Evolutionary conservation across 1,140 invertebrate species (phyloP), one percentile per base, ranked within the genome.

Genomic region (Battus philenor): DNA sequence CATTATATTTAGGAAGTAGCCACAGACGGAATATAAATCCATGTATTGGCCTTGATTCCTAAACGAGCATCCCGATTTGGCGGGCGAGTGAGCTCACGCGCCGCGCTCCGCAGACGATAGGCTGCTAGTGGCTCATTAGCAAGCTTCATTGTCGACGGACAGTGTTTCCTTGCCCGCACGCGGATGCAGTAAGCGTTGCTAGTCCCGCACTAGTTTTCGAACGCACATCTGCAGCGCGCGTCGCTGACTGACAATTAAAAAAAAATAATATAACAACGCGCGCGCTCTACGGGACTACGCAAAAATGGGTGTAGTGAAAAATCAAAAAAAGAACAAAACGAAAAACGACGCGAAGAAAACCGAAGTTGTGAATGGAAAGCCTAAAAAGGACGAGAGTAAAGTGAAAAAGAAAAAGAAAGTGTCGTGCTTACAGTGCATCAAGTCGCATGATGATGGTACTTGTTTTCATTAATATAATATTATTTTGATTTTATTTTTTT

Each of bases 351-450:
- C 63, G 33, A 50, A 61, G 45, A 77, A 73, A 59, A 65, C 53
- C 39, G 53, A 68, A 15, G 34, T 65, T 16, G 58, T 56, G 26
- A 78, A 78, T 39, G 72, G 66, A 10, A 80, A 84, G 63, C 39
- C 59, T 11, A 78, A 74, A 50, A 72, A 68, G 32, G 68, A 77
- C 54, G 62, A 72, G 24, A 68, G 47, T 24, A 82, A 82, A 81
- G 74, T 77, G 74, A 85, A 80, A 70, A 85, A 85, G 70, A 85
- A 82, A 73, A 85, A 74, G 54, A 66, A 62, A 58, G 76, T 85
- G 67, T 85, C 80, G 57, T 85, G 80, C 71, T 81, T 85, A 74
- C 80, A 85, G 66, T 85, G 80, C 57, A 73, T 84, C 66, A 84
- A 82, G 60, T 67, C 78, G 24, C 65, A 65, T 4, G 74, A 82